These are phyloP conservation scores for Thera obeliscata DNA, from an alignment of 2,888 invertebrate species.

Conservation along the genomic window DNA sequence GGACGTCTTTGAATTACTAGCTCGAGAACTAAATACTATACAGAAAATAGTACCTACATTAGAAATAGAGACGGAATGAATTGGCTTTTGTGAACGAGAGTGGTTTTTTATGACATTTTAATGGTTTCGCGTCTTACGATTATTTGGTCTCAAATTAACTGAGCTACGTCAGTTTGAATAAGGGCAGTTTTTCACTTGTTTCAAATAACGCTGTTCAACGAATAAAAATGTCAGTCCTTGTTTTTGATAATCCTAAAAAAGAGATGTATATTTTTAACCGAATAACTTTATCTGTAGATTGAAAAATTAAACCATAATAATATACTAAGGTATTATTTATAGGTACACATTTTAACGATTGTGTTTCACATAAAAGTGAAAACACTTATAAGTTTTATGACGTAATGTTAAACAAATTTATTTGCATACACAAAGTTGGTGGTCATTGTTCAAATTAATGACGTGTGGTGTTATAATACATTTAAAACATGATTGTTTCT, in stretches of 20 bases:
- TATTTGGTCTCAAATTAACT: conserved; percentile 9
- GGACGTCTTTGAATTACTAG: conserved; percentile 59
- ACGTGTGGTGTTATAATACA: neutral
- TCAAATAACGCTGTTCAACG: no score
- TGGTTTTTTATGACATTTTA: conserved; percentile 7
- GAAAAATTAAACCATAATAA: no score
- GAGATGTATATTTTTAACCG: no score
- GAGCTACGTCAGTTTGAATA: neutral
- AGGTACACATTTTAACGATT: neutral
- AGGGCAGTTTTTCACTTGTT: no score
- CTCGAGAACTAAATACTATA: conserved; percentile 49
- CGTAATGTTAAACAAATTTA: no score
- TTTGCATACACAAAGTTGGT: no score
- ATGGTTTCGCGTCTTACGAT: conserved; percentile 3
- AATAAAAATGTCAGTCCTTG: no score
- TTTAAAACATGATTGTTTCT: conserved; percentile 13
- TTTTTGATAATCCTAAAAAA: no score
- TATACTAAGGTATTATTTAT: no score
- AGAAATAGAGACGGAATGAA: conserved; percentile 28
- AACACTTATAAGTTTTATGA: neutral
- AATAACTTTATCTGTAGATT: no score
- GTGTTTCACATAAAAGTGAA: conserved; percentile 3
- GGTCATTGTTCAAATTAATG: no score
- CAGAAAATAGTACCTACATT: conserved; percentile 32
- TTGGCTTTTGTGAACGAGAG: conserved; percentile 17